phyloP scores from a whole-genome alignment of 2,797 vertebrate genomes.

The Urophycis tenuis region DNA sequence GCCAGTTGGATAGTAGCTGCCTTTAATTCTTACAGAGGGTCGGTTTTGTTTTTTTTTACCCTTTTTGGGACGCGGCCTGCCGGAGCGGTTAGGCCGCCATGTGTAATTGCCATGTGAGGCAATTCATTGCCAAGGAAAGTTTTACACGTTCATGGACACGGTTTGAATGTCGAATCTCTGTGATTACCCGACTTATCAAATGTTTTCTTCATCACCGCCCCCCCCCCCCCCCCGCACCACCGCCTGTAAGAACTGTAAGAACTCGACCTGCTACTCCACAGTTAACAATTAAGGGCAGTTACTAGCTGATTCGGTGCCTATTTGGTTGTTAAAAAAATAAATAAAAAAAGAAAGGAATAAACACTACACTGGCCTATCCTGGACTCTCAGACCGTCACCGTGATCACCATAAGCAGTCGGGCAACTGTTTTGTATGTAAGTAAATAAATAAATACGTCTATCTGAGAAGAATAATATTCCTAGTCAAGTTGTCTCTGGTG shows the following conservation, averaged over 20 bases:
- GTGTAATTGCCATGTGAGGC: conserved; percentile 3
- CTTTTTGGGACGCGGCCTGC: no score
- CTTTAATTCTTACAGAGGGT: conserved; percentile 26
- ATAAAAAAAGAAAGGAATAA: no score
- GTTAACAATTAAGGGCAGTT: conserved; percentile 38
- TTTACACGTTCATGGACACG: conserved; percentile 25
- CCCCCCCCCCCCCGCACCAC: neutral
- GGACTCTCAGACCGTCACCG: conserved; percentile 66
- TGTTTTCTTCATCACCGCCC: conserved; percentile 3
- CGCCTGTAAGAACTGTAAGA: conserved; percentile 30
- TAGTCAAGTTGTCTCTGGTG: conserved; percentile 82
- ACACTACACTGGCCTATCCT: conserved; percentile 59
- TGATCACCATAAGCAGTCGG: conserved; percentile 72
- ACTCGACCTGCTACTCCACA: conserved; percentile 29
- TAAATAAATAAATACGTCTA: conserved; percentile 75
- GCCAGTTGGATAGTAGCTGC: conserved; percentile 42
- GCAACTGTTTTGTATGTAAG: conserved; percentile 82
- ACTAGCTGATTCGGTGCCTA: conserved; percentile 43
- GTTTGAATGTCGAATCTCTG: conserved; percentile 15
- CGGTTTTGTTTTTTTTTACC: conserved; percentile 36
- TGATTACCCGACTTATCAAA: conserved; percentile 22
- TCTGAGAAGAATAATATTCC: conserved; percentile 72
- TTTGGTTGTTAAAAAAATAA: conserved; percentile 38
- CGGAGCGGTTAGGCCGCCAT: neutral
- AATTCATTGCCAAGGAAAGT: conserved; percentile 13